Conservation (phyloP, 2,113 vertebrate species). For the Montifringilla adamsi region DNA sequence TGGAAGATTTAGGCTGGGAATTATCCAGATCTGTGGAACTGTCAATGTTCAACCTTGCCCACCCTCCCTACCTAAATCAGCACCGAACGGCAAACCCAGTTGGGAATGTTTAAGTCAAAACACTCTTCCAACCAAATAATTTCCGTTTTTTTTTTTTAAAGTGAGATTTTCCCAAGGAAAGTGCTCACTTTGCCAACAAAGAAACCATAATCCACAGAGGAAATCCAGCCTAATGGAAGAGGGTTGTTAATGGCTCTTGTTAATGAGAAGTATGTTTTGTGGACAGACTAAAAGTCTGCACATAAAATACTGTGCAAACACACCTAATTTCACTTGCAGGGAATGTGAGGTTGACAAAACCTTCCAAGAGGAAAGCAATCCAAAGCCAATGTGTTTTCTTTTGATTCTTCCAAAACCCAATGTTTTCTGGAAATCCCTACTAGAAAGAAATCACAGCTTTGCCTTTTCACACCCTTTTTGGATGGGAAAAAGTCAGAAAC, state of each 20-base stretch:
- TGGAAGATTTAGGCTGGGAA: neutral
- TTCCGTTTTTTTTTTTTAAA: neutral
- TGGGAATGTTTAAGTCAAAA: neutral
- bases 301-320: neutral
- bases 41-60: neutral
- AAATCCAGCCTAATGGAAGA: neutral
- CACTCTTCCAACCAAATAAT: neutral
- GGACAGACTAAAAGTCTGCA: neutral
- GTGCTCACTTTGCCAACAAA: neutral
- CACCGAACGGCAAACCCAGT: neutral
- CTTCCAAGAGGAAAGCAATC: neutral
- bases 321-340: neutral
- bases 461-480: neutral
- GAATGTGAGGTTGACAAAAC: neutral
- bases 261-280: neutral
- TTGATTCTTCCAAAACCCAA: neutral
- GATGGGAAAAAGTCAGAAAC: neutral
- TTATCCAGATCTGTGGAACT: neutral
- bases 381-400: neutral
- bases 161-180: neutral
- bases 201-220: neutral
- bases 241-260: neutral
- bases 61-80: neutral
- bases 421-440: neutral
- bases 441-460: conserved; percentile 13